Conservation (phyloP, 2,797 vertebrate genomes). For the Sardinella longiceps region DNA sequence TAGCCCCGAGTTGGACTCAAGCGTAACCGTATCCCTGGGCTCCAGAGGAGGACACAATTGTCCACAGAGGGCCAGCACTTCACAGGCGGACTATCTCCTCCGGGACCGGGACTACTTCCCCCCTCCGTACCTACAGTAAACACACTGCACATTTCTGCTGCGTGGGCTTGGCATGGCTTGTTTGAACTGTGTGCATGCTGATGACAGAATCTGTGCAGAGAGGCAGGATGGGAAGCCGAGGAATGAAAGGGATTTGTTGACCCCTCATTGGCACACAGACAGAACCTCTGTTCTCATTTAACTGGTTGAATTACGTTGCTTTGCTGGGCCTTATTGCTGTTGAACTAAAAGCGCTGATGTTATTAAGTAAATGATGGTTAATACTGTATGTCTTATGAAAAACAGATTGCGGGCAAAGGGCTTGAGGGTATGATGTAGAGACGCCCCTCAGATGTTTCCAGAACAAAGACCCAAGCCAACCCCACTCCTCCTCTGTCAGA, state of each 20-base stretch:
- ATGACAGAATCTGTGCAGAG: slow-evolving; percentile 39
- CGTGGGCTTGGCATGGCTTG: background rate
- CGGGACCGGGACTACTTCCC: background rate
- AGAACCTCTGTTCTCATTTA: slow-evolving; percentile 64
- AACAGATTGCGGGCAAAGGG: slow-evolving; percentile 64
- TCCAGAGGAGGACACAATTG: background rate
- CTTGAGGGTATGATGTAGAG: slow-evolving; percentile 58
- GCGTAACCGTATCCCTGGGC: background rate
- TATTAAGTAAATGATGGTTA: slow-evolving; percentile 70
- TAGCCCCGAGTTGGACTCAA: background rate
- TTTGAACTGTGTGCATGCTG: slow-evolving; percentile 25
- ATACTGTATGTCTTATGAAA: slow-evolving; percentile 64
- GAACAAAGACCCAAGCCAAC: slow-evolving; percentile 42
- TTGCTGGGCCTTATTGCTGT: slow-evolving; percentile 59
- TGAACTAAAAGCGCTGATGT: slow-evolving; percentile 61
- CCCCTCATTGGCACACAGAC: slow-evolving; percentile 34
- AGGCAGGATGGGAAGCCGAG: slow-evolving; percentile 22
- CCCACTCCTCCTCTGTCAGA: slow-evolving; percentile 38
- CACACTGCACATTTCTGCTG: background rate
- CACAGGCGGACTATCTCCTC: background rate
- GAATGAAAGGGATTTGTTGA: slow-evolving; percentile 33
- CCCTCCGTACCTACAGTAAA: background rate
- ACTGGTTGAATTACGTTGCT: slow-evolving; percentile 57
- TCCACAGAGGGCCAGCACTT: slow-evolving; percentile 7
- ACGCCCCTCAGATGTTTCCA: slow-evolving; percentile 50